These are phyloP conservation scores for Eidolon helvum DNA, from an alignment of 2,113 vertebrate genomes.

Conservation along the genomic window DNA sequence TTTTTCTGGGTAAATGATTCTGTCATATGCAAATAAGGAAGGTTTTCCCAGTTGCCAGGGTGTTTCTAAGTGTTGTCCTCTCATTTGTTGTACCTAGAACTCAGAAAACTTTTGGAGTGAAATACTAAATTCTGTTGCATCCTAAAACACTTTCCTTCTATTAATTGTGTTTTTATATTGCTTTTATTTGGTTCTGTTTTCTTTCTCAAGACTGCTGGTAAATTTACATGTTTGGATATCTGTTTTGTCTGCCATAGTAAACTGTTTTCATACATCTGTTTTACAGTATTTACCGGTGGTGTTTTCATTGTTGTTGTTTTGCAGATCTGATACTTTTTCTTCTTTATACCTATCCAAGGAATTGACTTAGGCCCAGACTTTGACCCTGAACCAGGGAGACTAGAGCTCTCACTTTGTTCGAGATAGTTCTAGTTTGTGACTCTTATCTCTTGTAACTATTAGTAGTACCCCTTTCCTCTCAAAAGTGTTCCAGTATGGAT, in stretches of 20 bases:
- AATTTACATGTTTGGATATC: background rate
- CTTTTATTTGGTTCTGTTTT: background rate
- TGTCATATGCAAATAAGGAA: background rate
- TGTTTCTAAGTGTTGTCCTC: slow-evolving; percentile 8
- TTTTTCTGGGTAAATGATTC: slow-evolving; percentile 29
- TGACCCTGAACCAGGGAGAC: background rate
- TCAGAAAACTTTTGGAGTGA: background rate
- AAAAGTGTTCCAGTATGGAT: background rate
- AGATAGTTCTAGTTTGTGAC: background rate
- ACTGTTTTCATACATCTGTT: background rate
- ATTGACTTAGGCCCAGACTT: background rate
- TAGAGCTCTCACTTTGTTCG: background rate
- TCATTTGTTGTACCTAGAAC: slow-evolving; percentile 31
- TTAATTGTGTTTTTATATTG: background rate
- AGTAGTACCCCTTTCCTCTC: background rate
- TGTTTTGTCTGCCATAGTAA: background rate
- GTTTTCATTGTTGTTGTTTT: background rate
- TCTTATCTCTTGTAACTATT: background rate
- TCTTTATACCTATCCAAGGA: background rate
- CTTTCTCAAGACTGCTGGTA: background rate
- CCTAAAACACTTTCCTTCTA: background rate
- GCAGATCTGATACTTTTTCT: background rate
- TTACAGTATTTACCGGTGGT: background rate
- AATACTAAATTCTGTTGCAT: slow-evolving; percentile 27
- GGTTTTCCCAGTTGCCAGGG: background rate